Percentiles rank a stretch among this genome's conserved stretches.
Conservation (phyloP, 2,797 vertebrate genomes). For the Acanthiza pusilla region DNA sequence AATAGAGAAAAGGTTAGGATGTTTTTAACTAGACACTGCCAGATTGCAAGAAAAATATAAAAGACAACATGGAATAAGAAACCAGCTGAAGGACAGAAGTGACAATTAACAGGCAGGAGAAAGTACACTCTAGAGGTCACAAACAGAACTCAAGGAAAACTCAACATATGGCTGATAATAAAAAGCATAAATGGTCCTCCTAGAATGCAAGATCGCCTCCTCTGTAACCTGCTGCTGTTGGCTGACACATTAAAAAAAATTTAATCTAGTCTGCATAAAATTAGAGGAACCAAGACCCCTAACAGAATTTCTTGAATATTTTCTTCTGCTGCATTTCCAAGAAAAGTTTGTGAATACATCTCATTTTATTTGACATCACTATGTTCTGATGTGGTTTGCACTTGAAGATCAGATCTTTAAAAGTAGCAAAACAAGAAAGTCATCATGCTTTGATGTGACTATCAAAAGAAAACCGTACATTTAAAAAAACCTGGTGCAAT, state of each 20-base stretch:
- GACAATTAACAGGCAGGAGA: not conserved
- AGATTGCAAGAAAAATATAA: not conserved
- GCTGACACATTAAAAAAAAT: not conserved
- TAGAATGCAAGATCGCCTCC: not conserved
- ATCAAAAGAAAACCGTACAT: slow-evolving; percentile 23
- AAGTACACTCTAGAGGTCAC: not conserved
- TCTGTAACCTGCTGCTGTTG: not conserved
- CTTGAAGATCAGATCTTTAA: slow-evolving; percentile 3
- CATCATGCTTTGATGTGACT: slow-evolving; percentile 31
- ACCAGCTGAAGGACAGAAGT: not conserved
- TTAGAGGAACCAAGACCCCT: not conserved
- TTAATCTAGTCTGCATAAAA: not conserved
- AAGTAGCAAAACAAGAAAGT: slow-evolving; percentile 35
- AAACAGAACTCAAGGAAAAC: not conserved
- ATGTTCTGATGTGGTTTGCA: slow-evolving; percentile 20
- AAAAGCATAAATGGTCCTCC: not conserved
- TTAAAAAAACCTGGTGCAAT: not conserved
- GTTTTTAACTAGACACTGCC: not conserved
- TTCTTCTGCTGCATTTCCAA: slow-evolving; percentile 3
- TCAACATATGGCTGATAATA: not conserved
- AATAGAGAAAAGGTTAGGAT: not conserved
- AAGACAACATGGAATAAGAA: not conserved
- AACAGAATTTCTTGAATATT: not conserved
- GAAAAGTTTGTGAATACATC: not conserved
- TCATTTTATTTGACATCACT: not conserved